Evolutionary conservation across 2,888 invertebrate genomes (phyloP).

Genomic region (Lordiphosa fenestrarum): DNA sequence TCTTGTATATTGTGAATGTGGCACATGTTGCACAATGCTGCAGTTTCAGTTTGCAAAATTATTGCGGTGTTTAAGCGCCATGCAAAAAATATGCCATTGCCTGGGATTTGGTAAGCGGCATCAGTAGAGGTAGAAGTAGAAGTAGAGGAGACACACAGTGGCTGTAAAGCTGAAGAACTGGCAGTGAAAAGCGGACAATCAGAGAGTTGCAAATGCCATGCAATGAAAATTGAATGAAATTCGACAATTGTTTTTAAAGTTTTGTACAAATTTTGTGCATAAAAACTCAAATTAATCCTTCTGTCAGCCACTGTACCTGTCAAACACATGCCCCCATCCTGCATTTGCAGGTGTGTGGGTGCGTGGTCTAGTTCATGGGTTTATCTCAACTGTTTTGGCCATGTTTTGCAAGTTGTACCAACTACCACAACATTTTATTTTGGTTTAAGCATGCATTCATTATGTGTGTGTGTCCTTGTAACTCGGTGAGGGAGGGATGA

Average conservation of each 20-base stretch:
- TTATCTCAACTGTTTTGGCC: conserved; percentile 8
- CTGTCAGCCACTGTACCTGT: too few species aligned
- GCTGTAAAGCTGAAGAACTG: too few species aligned
- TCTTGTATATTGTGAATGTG: not conserved
- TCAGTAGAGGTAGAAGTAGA: too few species aligned
- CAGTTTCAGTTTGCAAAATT: not conserved
- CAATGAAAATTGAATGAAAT: too few species aligned
- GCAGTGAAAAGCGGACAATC: too few species aligned
- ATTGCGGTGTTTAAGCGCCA: conserved; percentile 3
- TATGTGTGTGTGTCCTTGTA: conserved; percentile 31
- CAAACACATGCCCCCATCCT: not conserved
- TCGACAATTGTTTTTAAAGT: too few species aligned
- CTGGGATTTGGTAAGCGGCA: not conserved
- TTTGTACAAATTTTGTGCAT: too few species aligned
- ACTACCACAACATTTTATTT: conserved; percentile 68
- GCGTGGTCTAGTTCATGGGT: not conserved
- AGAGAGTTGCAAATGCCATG: too few species aligned
- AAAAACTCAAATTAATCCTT: too few species aligned
- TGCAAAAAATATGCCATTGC: conserved; percentile 8
- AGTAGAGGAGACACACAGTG: too few species aligned
- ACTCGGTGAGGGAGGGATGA: not conserved
- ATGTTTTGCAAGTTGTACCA: conserved; percentile 53
- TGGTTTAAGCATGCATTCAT: conserved; percentile 67
- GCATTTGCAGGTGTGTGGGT: not conserved
- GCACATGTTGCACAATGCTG: conserved; percentile 1